phyloP scores from a whole-genome alignment of 1,140 invertebrate genomes.

The Penaeus vannamei region DNA sequence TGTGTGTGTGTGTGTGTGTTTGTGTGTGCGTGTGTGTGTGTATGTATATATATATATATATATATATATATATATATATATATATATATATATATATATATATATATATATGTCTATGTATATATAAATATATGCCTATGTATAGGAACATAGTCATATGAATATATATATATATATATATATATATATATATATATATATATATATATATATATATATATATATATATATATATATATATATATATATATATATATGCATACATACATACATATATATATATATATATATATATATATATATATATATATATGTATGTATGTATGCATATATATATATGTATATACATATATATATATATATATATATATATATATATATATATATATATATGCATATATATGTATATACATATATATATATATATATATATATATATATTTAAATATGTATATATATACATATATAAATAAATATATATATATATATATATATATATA shows the following conservation, averaged over 20 bases:
- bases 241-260: slow-evolving; percentile 19
- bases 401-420: too few relatives aligned
- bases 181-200: not conserved
- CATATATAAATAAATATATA: too few relatives aligned
- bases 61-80: not conserved
- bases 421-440: too few relatives aligned
- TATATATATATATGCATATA: too few relatives aligned
- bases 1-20: not conserved
- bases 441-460: too few relatives aligned
- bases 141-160: not conserved
- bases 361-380: too few relatives aligned
- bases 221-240: not conserved
- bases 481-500: too few relatives aligned
- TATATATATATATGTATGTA: not conserved
- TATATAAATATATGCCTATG: not conserved
- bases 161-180: not conserved
- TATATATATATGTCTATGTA: not conserved
- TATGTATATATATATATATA: not conserved
- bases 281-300: not conserved
- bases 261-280: not conserved
- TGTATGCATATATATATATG: not conserved
- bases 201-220: not conserved
- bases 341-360: too few relatives aligned
- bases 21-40: not conserved
- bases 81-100: not conserved